A percentile compares a stretch with the other conserved stretches of the same genome.
Conservation (phyloP, 1,140 invertebrate genomes). For the Chironomus striatipennis region DNA sequence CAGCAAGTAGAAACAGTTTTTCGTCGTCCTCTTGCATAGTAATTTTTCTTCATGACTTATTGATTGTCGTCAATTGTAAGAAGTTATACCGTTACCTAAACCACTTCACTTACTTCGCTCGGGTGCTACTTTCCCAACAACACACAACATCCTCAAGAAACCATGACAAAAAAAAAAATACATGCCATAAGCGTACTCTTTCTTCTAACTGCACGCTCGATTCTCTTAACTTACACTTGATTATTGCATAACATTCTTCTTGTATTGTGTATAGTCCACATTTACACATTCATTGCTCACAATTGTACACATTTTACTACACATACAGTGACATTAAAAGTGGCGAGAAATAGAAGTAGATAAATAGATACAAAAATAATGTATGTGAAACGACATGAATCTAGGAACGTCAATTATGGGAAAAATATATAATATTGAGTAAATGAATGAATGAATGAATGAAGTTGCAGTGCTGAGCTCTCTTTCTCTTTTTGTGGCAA, state of each 20-base stretch:
- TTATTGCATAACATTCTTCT: constrained; percentile 9
- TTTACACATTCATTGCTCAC: background rate
- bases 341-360: constrained; percentile 12
- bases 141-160: constrained; percentile 1
- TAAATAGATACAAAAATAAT: constrained; percentile 10
- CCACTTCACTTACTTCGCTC: background rate
- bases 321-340: background rate
- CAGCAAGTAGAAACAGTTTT: background rate
- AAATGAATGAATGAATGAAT: background rate
- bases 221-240: constrained; percentile 12
- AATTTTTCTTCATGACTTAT: constrained; percentile 1
- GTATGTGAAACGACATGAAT: constrained; percentile 6
- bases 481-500: background rate
- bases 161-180: constrained; percentile 6
- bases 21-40: background rate
- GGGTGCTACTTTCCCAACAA: constrained; percentile 11
- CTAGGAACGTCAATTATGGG: constrained; percentile 12
- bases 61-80: constrained; percentile 12
- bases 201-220: constrained; percentile 11
- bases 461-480: background rate
- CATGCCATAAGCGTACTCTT: background rate
- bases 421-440: constrained; percentile 5
- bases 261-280: background rate
- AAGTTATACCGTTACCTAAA: constrained; percentile 7
- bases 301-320: background rate